Conservation (phyloP, 2,113 vertebrate genomes). For the Leiothrix lutea region DNA sequence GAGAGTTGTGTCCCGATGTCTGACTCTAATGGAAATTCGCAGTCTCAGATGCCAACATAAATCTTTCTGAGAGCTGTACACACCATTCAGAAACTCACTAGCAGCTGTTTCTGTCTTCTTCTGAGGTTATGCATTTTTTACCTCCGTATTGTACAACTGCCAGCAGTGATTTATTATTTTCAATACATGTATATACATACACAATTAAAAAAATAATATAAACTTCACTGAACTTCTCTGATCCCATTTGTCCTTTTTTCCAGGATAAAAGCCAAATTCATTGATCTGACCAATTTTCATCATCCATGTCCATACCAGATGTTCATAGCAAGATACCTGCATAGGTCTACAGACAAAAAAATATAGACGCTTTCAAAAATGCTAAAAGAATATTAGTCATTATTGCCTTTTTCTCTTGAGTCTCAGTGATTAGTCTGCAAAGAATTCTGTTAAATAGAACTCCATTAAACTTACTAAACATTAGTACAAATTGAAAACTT, state of each 20-base stretch:
- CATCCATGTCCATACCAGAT: not conserved
- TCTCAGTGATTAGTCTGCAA: not conserved
- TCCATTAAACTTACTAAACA: not conserved
- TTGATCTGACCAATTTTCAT: not conserved
- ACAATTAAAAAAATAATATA: not conserved
- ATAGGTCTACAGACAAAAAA: not conserved
- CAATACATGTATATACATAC: not conserved
- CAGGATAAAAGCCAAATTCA: not conserved
- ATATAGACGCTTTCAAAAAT: not conserved
- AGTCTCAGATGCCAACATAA: conserved; percentile 14
- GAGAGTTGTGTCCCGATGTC: conserved; percentile 7
- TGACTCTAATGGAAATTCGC: not conserved
- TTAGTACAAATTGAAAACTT: not conserved
- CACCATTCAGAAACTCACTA: not conserved
- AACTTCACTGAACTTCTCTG: not conserved
- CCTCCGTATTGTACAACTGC: not conserved
- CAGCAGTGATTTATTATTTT: not conserved
- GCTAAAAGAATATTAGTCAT: not conserved
- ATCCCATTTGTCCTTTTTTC: not conserved
- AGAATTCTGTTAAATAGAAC: not conserved
- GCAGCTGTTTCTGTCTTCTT: not conserved
- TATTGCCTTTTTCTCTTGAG: not conserved
- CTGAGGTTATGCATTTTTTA: not conserved
- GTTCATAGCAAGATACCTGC: not conserved
- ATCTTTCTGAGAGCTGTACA: not conserved